Conservation (phyloP, 1,140 invertebrate species). For the Panagrolaimus sp. region DNA sequence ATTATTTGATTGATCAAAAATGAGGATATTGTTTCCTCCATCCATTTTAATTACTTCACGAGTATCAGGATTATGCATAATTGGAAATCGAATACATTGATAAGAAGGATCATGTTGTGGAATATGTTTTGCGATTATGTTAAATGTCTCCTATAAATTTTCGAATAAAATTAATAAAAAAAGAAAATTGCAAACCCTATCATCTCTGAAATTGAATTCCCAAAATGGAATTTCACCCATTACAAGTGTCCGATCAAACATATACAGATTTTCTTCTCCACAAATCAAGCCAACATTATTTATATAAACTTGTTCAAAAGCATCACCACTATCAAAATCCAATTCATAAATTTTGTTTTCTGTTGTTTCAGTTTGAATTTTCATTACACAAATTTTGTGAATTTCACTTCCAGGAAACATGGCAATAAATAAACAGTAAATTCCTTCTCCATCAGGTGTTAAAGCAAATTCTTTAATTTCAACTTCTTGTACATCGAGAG, state of each 20-base stretch:
- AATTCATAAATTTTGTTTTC: background rate
- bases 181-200: too few species aligned
- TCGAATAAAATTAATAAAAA: too few species aligned
- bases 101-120: conserved; percentile 2
- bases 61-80: background rate
- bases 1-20: background rate
- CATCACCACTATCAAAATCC: background rate
- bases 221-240: too few species aligned
- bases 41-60: background rate
- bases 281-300: conserved; percentile 5
- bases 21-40: background rate
- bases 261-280: background rate
- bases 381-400: background rate
- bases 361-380: background rate
- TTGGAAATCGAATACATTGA: background rate
- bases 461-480: background rate
- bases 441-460: background rate
- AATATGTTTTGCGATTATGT: background rate
- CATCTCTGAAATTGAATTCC: too few species aligned
- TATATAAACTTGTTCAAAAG: background rate
- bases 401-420: background rate
- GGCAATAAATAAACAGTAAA: background rate
- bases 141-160: too few species aligned
- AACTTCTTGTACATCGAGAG: background rate
- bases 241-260: background rate